Evolutionary conservation across 2,888 invertebrate genomes (phyloP).

Genomic region (Lasiommata megera): DNA sequence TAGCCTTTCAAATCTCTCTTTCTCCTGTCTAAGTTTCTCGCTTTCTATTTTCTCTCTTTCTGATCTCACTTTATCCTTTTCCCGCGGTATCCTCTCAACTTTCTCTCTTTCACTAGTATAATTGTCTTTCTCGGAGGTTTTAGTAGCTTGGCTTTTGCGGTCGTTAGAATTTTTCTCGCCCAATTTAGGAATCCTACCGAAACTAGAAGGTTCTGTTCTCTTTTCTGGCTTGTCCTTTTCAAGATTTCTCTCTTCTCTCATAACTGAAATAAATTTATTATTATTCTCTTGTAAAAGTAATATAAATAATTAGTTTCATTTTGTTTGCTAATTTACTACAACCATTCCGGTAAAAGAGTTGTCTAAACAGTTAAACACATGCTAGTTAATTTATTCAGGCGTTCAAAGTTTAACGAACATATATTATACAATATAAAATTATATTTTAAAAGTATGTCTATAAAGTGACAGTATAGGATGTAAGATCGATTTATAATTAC

Average conservation of each 20-base stretch:
- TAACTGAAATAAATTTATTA: conserved; percentile 33
- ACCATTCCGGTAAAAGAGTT: no score
- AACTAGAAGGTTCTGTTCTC: conserved; percentile 41
- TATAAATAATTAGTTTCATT: no score
- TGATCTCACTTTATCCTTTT: conserved; percentile 33
- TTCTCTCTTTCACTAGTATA: conserved; percentile 40
- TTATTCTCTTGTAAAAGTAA: background rate
- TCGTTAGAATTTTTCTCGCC: conserved; percentile 51
- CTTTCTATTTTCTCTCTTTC: conserved; percentile 50
- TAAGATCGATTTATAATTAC: conserved; percentile 33
- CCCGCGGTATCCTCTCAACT: conserved; percentile 41
- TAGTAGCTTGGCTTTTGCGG: conserved; percentile 48
- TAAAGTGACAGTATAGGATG: background rate
- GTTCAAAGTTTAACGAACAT: no score
- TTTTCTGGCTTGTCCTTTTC: conserved; percentile 62
- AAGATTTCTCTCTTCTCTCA: conserved; percentile 51
- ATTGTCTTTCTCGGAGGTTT: conserved; percentile 47
- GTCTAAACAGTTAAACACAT: no score
- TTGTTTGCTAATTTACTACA: no score
- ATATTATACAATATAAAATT: no score
- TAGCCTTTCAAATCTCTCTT: conserved; percentile 61
- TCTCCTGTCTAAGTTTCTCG: conserved; percentile 51
- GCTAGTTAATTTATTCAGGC: no score
- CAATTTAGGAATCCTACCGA: conserved; percentile 80
- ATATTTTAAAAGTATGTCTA: background rate